A percentile compares a stretch with the other conserved stretches of the same genome.
phyloP scores from a whole-genome alignment of 2,113 vertebrate species.

The Microtus pennsylvanicus region DNA sequence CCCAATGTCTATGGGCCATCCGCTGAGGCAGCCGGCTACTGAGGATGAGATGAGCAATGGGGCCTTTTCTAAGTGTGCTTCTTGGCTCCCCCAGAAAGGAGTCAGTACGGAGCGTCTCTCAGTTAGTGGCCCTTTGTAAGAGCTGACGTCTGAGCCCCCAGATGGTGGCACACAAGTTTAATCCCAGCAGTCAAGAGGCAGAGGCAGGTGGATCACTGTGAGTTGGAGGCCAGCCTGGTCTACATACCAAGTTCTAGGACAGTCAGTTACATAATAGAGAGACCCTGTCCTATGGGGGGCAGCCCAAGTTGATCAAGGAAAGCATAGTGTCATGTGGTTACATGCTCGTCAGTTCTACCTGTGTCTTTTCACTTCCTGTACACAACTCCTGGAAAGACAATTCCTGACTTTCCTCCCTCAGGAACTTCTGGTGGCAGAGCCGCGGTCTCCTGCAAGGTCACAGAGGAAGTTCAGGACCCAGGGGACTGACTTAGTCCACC shows the following conservation, averaged over 20 bases:
- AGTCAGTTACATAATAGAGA: neutral
- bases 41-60: neutral
- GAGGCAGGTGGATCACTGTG: neutral
- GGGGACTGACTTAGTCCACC: neutral
- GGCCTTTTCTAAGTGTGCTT: neutral
- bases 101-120: accelerated
- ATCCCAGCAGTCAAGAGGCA: neutral
- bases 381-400: neutral
- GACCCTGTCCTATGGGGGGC: neutral
- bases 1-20: neutral
- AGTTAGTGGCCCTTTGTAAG: neutral
- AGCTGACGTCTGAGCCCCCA: neutral
- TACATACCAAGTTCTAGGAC: neutral
- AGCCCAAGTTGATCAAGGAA: neutral
- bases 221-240: neutral
- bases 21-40: neutral
- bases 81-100: neutral
- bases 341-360: neutral
- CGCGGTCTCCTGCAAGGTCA: neutral
- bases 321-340: neutral
- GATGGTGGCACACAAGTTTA: neutral
- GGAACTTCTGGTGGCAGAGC: slow-evolving; percentile 35
- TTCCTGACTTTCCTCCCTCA: neutral
- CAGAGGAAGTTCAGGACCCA: slow-evolving; percentile 48
- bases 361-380: neutral